Evolutionary conservation across 2,888 invertebrate genomes (phyloP).

Genomic region (Aethes cnicana): DNA sequence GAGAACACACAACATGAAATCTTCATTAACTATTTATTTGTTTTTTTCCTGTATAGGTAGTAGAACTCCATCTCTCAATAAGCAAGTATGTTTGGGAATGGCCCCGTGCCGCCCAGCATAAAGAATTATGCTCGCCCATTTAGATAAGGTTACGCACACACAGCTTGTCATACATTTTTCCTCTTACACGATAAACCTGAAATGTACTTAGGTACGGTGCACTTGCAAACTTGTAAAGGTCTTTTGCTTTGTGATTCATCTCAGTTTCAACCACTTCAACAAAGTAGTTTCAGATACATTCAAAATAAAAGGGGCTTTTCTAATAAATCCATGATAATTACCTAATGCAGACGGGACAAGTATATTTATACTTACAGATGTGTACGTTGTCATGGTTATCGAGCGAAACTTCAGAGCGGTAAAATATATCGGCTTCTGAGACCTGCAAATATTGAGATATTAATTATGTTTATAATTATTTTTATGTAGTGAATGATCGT

Average conservation of each 20-base stretch:
- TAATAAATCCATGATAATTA: too few species aligned
- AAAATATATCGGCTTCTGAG: slow-evolving; percentile 67
- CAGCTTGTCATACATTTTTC: slow-evolving; percentile 16
- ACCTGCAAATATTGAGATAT: slow-evolving; percentile 48
- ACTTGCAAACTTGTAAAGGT: neutral
- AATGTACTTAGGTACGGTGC: slow-evolving; percentile 4
- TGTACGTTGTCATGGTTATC: slow-evolving; percentile 64
- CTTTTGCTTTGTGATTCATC: slow-evolving; percentile 8
- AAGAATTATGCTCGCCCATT: slow-evolving; percentile 28
- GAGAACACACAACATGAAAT: too few species aligned
- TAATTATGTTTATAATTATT: too few species aligned
- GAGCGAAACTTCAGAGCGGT: slow-evolving; percentile 64
- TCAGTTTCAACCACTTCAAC: too few species aligned
- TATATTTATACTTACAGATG: slow-evolving; percentile 53
- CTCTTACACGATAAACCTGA: slow-evolving; percentile 14
- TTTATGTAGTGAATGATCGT: too few species aligned
- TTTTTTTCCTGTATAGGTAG: too few species aligned
- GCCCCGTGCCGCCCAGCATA: slow-evolving; percentile 13
- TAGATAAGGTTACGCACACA: slow-evolving; percentile 23
- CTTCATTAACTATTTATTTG: too few species aligned
- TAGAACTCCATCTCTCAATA: slow-evolving; percentile 10
- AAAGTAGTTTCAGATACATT: too few species aligned
- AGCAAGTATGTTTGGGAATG: slow-evolving; percentile 12
- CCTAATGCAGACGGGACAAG: neutral
- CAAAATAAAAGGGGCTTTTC: too few species aligned